A percentile compares a stretch with the other conserved stretches of the same genome.
Evolutionary conservation across 2,113 vertebrate species (phyloP).

Genomic region (Eidolon helvum): DNA sequence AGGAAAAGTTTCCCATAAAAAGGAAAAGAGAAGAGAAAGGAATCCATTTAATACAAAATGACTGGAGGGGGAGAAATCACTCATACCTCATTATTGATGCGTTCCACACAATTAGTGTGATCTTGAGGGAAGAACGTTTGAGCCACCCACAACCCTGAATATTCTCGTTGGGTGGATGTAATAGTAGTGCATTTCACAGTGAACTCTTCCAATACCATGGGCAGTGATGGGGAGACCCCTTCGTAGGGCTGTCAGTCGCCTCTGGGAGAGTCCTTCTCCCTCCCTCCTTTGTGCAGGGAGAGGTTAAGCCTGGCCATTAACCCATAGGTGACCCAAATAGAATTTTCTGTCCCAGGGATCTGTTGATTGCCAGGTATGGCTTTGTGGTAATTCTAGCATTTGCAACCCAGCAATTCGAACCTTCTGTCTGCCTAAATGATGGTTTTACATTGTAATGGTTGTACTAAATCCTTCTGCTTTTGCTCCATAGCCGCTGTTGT

Average conservation of each 20-base stretch:
- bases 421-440: constrained; percentile 85
- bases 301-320: constrained; percentile 87
- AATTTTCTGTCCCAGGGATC: constrained; percentile 80
- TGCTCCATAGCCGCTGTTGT: constrained; percentile 95
- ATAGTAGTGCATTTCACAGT: neutral
- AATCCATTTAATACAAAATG: constrained; percentile 53
- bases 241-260: constrained; percentile 70
- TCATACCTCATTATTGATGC: constrained; percentile 54
- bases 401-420: constrained; percentile 83
- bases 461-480: constrained; percentile 88
- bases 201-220: constrained; percentile 21
- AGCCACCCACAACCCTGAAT: constrained; percentile 70
- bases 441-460: constrained; percentile 86
- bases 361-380: constrained; percentile 86
- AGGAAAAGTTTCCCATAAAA: constrained; percentile 18
- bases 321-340: constrained; percentile 85
- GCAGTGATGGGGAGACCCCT: constrained; percentile 49
- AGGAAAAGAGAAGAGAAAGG: constrained; percentile 40
- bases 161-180: constrained; percentile 59
- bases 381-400: constrained; percentile 84
- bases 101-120: constrained; percentile 56
- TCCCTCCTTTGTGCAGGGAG: constrained; percentile 81
- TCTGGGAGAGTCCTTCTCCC: constrained; percentile 70
- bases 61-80: constrained; percentile 70
- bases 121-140: constrained; percentile 63